phyloP scores from a whole-genome alignment of 2,888 invertebrate species.

The Parnassius orleans region DNA sequence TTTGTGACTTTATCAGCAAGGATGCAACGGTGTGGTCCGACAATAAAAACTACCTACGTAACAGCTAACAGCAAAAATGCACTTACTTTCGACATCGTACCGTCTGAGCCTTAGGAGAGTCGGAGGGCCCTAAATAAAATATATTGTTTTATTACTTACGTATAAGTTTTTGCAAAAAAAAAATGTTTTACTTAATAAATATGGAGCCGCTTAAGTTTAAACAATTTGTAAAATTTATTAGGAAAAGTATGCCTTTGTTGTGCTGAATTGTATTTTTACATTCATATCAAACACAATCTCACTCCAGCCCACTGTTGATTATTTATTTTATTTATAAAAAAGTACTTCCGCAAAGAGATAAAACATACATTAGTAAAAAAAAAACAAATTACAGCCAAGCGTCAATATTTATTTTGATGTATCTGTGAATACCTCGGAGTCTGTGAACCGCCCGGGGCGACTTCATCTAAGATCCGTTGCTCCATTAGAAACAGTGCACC shows the following conservation, averaged over 20 bases:
- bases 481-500: slow-evolving; percentile 12
- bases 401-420: background rate
- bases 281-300: too few relatives aligned
- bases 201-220: too few relatives aligned
- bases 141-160: background rate
- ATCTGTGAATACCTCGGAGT: background rate
- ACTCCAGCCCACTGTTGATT: too few relatives aligned
- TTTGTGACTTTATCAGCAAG: slow-evolving; percentile 24
- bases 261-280: too few relatives aligned
- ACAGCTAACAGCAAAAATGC: slow-evolving; percentile 1
- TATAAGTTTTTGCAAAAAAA: background rate
- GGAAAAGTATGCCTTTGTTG: too few relatives aligned
- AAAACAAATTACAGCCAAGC: too few relatives aligned
- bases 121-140: background rate
- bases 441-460: background rate
- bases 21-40: slow-evolving; percentile 24
- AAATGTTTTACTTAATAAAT: background rate
- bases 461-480: slow-evolving; percentile 4
- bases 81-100: slow-evolving; percentile 6
- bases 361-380: too few relatives aligned
- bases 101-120: background rate
- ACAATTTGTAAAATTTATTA: too few relatives aligned
- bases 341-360: too few relatives aligned
- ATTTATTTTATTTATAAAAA: too few relatives aligned
- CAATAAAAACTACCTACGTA: slow-evolving; percentile 20